Evolutionary conservation across 2,888 invertebrate species (phyloP).

Genomic region (Agapostemon virescens): DNA sequence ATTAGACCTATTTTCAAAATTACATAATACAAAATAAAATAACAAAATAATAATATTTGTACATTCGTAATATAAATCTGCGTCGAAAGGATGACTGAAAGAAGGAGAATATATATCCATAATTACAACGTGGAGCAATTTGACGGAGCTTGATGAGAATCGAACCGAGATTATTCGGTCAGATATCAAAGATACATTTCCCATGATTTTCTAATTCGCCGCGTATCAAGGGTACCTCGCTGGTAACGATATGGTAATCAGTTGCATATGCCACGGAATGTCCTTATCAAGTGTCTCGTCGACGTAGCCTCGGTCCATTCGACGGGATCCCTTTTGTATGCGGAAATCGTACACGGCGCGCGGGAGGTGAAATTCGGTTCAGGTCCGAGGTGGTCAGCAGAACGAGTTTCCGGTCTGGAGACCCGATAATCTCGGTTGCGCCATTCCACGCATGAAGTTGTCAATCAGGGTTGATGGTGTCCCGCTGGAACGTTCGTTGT

Average conservation of each 20-base stretch:
- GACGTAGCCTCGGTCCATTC: slow-evolving; percentile 48
- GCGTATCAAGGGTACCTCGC: background rate
- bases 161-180: background rate
- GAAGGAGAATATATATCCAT: background rate
- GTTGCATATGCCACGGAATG: slow-evolving; percentile 49
- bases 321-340: slow-evolving; percentile 67
- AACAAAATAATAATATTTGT: too few species aligned
- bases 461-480: slow-evolving; percentile 69
- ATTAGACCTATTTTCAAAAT: too few species aligned
- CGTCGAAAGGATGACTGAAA: too few species aligned
- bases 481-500: slow-evolving; percentile 68
- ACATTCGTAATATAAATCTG: too few species aligned
- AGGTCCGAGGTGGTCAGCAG: slow-evolving; percentile 68
- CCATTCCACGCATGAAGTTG: slow-evolving; percentile 67
- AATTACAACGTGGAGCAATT: background rate
- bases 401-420: slow-evolving; percentile 69
- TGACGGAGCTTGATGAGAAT: background rate
- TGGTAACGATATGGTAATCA: slow-evolving; percentile 35
- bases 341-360: slow-evolving; percentile 66
- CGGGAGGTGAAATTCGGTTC: slow-evolving; percentile 63
- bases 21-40: too few species aligned
- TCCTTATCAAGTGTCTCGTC: slow-evolving; percentile 58
- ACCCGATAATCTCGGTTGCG: slow-evolving; percentile 66
- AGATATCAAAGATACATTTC: background rate
- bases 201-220: slow-evolving; percentile 5